phyloP scores from a whole-genome alignment of 1,140 invertebrate genomes.

The Pissodes strobi region DNA sequence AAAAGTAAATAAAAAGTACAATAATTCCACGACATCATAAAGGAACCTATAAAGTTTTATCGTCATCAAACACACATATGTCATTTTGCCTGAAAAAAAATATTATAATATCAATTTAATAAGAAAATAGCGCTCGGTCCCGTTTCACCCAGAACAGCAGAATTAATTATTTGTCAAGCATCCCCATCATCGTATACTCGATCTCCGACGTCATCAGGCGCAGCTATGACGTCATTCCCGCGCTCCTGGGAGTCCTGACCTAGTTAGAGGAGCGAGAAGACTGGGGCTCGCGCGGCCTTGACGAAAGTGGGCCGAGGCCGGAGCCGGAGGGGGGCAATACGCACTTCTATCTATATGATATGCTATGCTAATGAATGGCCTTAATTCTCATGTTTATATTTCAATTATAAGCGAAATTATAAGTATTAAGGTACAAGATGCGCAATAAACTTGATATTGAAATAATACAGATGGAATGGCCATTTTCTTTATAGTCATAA shows the following conservation, averaged over 20 bases:
- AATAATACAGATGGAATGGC: too few relatives aligned
- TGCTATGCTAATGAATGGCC: not conserved
- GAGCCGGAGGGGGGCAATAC: not conserved
- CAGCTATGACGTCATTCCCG: slow-evolving; percentile 9
- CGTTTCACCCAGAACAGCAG: not conserved
- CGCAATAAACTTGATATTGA: too few relatives aligned
- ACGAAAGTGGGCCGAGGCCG: slow-evolving; percentile 4
- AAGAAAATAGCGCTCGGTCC: not conserved
- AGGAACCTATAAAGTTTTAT: too few relatives aligned
- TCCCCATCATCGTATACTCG: not conserved
- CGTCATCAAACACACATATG: not conserved
- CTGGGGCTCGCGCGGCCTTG: slow-evolving; percentile 5
- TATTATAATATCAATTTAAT: too few relatives aligned
- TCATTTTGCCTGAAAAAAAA: not conserved
- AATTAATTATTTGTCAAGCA: too few relatives aligned
- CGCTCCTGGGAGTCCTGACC: slow-evolving; percentile 6
- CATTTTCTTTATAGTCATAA: too few relatives aligned
- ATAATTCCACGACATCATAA: too few relatives aligned
- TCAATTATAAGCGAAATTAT: too few relatives aligned
- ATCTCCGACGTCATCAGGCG: slow-evolving; percentile 5
- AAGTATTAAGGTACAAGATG: too few relatives aligned
- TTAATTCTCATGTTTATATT: not conserved
- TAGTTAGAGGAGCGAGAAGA: not conserved
- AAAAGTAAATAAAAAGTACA: too few relatives aligned
- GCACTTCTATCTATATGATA: not conserved